Evolutionary conservation across 1,140 invertebrate species (phyloP).

Genomic region (Diachasma alloeum): DNA sequence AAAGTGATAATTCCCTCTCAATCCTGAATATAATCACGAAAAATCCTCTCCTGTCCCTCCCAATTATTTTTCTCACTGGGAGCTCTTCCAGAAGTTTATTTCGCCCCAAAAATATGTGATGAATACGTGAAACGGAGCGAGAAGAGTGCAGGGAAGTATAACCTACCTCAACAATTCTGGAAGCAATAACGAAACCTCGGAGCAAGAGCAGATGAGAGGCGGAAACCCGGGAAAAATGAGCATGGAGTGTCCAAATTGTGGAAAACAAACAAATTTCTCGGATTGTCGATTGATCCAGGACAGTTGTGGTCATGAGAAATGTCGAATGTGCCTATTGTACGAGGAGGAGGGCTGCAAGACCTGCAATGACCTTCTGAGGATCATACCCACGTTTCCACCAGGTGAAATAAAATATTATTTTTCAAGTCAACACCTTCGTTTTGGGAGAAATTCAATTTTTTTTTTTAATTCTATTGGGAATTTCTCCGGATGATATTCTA

Average conservation of each 20-base stretch:
- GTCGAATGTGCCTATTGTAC: constrained; percentile 56
- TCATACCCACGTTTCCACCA: background rate
- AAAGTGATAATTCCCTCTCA: too few relatives aligned
- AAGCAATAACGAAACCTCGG: background rate
- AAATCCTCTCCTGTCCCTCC: too few relatives aligned
- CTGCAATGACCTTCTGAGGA: constrained; percentile 38
- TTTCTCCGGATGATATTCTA: too few relatives aligned
- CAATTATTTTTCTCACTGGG: too few relatives aligned
- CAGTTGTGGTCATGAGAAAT: constrained; percentile 58
- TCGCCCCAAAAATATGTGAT: too few relatives aligned
- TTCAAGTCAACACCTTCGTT: too few relatives aligned
- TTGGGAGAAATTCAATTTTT: too few relatives aligned
- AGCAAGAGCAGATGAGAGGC: background rate
- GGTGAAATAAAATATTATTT: background rate
- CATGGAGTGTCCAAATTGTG: constrained; percentile 55
- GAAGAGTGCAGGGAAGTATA: background rate
- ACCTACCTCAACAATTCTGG: background rate
- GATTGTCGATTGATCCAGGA: constrained; percentile 54
- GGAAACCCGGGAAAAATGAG: constrained; percentile 32
- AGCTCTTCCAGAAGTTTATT: too few relatives aligned
- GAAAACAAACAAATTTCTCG: constrained; percentile 47
- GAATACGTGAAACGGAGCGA: background rate
- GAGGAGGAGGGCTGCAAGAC: constrained; percentile 57
- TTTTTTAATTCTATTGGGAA: too few relatives aligned
- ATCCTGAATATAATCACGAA: too few relatives aligned